phyloP scores from a whole-genome alignment of 2,113 vertebrate species.

The Protomyctophum bolini region DNA sequence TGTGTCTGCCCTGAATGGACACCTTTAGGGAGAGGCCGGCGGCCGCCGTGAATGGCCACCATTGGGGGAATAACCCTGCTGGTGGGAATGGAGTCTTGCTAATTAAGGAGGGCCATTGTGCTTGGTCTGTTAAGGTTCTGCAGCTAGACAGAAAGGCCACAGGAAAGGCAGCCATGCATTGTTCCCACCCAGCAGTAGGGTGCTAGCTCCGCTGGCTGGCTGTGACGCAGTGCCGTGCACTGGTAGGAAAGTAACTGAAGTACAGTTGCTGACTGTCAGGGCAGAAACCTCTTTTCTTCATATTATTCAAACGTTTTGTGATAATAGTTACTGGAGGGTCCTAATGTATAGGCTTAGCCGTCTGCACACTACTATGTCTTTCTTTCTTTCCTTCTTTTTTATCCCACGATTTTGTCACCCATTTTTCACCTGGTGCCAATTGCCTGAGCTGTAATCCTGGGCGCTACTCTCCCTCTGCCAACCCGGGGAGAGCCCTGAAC shows the following conservation, averaged over 20 bases:
- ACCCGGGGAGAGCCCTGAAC: no score
- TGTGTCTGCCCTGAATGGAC: slow-evolving; percentile 72
- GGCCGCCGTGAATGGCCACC: slow-evolving; percentile 71
- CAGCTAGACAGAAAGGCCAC: slow-evolving; percentile 75
- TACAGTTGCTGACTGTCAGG: no score
- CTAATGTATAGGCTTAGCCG: no score
- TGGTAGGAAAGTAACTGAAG: not conserved
- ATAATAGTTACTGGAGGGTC: no score
- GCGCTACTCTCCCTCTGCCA: no score
- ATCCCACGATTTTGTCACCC: no score
- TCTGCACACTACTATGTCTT: no score
- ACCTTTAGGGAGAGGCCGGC: slow-evolving; percentile 67
- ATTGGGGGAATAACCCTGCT: slow-evolving; percentile 73
- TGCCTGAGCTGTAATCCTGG: no score
- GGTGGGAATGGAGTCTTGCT: slow-evolving; percentile 75
- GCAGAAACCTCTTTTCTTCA: no score
- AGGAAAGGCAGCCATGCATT: slow-evolving; percentile 74
- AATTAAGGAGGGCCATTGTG: slow-evolving; percentile 81
- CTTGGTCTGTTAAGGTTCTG: slow-evolving; percentile 70
- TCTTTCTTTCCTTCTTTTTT: no score
- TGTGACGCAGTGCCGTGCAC: slow-evolving; percentile 55
- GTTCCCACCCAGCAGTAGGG: slow-evolving; percentile 64
- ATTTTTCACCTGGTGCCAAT: no score
- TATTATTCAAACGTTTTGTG: no score
- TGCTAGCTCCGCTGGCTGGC: slow-evolving; percentile 31